Evolutionary conservation across 2,113 vertebrate species (phyloP), one percentile per base, ranked within the genome.

Genomic region (Beaufortia kweichowensis): DNA sequence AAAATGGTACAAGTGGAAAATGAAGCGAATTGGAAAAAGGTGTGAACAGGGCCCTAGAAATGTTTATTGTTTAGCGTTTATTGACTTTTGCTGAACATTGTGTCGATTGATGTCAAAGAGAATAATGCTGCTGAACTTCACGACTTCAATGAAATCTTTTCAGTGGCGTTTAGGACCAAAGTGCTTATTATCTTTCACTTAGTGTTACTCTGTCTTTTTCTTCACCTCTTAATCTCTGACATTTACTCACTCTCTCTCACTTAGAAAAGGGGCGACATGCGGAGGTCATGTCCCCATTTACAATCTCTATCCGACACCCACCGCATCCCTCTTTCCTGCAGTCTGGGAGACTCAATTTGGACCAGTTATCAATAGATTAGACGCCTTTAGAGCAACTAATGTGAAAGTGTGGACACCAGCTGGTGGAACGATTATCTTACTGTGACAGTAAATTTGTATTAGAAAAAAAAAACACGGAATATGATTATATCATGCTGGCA

Each of bases 1-100:
- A 69, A 69, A 68, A 70, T 69, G 33, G 46, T 33, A 23, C 26
- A 73, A 76, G 65, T 43, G 35, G 33, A 41, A 76, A 76, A 68
- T 67, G n/a, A 50, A 19, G 26, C 26, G 26, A 19, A 70, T 29
- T 62, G 39, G 61, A 24, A 43, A 35, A 35, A 50, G 21, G 3
- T 62, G 39, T 63, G 31, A 43, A 55, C 33, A 19, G 7, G 1
- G n/a, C 48, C 66, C 48, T 55, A 33, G 23, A 55, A 23, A 35
- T 15, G 29, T 69, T 69, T 69, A 69, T 69, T 69, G 11, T 28
- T 31, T 53, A 68, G 41, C 1, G n/a, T 17, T 69, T 24, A 24
- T 21, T 17, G 12, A 33, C 66, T 55, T 55, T 69, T 4, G 8
- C n/a, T 15, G 46, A 69, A 69, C 66, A 35, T 24, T 33, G 29